These are phyloP conservation scores for Malthinus seriepunctatus DNA, from an alignment of 2,888 invertebrate species.

Conservation along the genomic window DNA sequence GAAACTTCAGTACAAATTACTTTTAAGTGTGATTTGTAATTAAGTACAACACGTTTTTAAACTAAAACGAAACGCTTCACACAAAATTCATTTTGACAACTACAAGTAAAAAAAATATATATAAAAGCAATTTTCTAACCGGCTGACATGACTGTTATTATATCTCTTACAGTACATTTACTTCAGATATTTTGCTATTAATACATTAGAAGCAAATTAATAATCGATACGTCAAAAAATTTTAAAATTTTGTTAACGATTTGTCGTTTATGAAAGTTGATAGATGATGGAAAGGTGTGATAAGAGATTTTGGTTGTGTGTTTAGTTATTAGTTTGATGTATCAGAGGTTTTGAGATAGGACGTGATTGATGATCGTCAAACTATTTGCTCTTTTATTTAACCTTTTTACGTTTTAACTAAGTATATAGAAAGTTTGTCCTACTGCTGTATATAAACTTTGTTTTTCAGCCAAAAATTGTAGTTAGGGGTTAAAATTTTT, in stretches of 20 bases:
- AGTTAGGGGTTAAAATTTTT: no score
- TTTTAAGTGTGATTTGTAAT: conserved; percentile 17
- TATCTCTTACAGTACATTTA: no score
- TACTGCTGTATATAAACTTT: not conserved
- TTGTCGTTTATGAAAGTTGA: conserved; percentile 11
- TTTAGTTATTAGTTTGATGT: conserved; percentile 4
- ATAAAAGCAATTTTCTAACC: no score
- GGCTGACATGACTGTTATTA: no score
- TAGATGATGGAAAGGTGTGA: conserved; percentile 11
- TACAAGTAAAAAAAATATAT: no score
- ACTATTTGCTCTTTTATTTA: conserved; percentile 5
- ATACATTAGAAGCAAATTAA: no score
- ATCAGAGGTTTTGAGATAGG: conserved; percentile 12
- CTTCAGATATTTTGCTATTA: no score
- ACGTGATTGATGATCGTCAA: conserved; percentile 18
- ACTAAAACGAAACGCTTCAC: no score
- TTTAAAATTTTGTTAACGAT: conserved; percentile 10
- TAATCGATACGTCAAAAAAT: conserved; percentile 5
- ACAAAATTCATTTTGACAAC: no score
- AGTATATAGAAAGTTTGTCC: not conserved
- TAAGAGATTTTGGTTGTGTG: conserved; percentile 13
- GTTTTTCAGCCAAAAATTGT: no score
- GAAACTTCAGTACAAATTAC: conserved; percentile 14
- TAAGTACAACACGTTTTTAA: not conserved
- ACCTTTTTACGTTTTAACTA: not conserved